Conservation (phyloP, 2,888 invertebrate genomes). For the Diachrysia chrysitis region DNA sequence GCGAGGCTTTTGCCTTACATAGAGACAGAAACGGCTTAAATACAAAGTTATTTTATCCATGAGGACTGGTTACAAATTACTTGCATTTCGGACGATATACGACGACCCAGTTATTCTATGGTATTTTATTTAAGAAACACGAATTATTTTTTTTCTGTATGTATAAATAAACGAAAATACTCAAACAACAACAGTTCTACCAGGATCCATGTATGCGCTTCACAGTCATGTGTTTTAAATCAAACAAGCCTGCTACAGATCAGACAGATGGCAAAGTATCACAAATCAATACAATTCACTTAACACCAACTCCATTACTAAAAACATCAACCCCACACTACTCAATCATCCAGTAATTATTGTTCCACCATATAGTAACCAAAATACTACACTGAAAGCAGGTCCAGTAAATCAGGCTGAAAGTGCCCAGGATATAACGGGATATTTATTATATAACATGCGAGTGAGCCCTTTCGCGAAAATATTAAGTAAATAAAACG, state of each 20-base stretch:
- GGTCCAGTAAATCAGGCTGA: slow-evolving; percentile 57
- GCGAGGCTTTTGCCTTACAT: no score
- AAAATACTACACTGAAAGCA: slow-evolving; percentile 24
- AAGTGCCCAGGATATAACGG: slow-evolving; percentile 68
- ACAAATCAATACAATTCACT: neutral
- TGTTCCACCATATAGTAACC: slow-evolving; percentile 20
- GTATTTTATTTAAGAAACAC: no score
- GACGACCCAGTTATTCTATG: no score
- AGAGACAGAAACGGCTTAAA: no score
- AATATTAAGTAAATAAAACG: slow-evolving; percentile 81
- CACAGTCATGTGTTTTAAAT: neutral
- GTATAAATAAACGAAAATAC: no score
- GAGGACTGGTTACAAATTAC: no score
- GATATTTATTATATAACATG: slow-evolving; percentile 80
- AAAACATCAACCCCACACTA: neutral
- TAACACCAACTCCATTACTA: neutral
- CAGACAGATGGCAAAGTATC: neutral
- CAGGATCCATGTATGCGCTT: no score
- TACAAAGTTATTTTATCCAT: no score
- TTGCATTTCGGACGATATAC: no score
- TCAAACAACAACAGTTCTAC: no score
- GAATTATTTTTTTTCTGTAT: no score
- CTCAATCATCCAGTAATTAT: slow-evolving; percentile 8
- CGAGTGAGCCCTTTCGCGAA: slow-evolving; percentile 76
- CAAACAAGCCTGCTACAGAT: neutral